Conservation (phyloP, 2,113 vertebrate species). For the Apaloderma vittatum region DNA sequence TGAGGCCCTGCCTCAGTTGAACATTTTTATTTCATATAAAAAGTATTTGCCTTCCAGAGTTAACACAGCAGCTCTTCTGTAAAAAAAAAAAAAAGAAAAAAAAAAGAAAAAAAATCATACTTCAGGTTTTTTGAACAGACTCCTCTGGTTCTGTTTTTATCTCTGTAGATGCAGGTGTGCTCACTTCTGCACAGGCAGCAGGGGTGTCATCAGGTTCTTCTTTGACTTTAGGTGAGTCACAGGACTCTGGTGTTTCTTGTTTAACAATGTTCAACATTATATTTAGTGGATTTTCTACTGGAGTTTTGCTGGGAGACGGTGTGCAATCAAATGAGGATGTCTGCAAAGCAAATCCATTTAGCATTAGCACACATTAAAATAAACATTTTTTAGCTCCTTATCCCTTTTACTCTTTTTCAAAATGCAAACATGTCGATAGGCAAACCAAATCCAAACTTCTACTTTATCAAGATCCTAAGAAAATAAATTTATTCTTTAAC, state of each 20-base stretch:
- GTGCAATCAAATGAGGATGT: constrained; percentile 93
- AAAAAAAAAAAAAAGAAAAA: constrained; percentile 65
- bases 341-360: constrained; percentile 69
- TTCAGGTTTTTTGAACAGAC: constrained; percentile 77
- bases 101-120: constrained; percentile 63
- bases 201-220: constrained; percentile 84
- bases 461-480: not conserved
- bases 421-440: rapidly evolving
- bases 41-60: constrained; percentile 79
- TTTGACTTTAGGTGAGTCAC: constrained; percentile 83
- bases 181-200: constrained; percentile 79
- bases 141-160: constrained; percentile 83
- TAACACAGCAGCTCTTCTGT: constrained; percentile 80
- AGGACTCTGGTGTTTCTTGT: constrained; percentile 83
- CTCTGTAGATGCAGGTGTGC: constrained; percentile 77
- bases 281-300: constrained; percentile 91
- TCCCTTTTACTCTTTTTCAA: not conserved
- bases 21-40: constrained; percentile 87
- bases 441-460: not conserved
- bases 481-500: not conserved
- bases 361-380: not conserved
- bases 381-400: not conserved
- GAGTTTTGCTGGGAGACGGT: constrained; percentile 93
- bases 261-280: constrained; percentile 88
- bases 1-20: constrained; percentile 86